Conservation (phyloP, 2,888 invertebrate genomes). For the Cosmia trapezina region DNA sequence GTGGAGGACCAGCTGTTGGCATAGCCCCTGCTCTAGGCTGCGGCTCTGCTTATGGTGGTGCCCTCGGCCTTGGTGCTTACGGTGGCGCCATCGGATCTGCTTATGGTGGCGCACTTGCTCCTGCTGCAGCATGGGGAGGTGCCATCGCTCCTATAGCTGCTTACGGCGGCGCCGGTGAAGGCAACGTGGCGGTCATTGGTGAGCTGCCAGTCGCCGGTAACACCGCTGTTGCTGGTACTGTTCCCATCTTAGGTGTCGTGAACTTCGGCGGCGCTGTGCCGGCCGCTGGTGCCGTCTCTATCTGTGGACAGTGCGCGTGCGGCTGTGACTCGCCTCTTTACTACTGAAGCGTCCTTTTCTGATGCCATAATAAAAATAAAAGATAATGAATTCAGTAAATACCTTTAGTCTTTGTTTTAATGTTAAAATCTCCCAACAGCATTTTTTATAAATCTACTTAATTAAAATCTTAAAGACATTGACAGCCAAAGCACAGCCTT, state of each 20-base stretch:
- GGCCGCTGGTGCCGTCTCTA: conserved; percentile 49
- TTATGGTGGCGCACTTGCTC: conserved; percentile 7
- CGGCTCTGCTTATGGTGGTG: not conserved
- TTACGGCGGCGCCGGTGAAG: conserved; percentile 65
- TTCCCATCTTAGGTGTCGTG: conserved; percentile 73
- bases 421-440: too few relatives aligned
- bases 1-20: not conserved
- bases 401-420: too few relatives aligned
- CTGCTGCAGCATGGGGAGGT: conserved; percentile 2
- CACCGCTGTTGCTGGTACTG: conserved; percentile 43
- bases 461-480: too few relatives aligned
- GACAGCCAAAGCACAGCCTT: too few relatives aligned
- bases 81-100: not conserved
- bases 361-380: too few relatives aligned
- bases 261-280: conserved; percentile 22
- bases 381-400: too few relatives aligned
- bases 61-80: too few relatives aligned
- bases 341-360: conserved; percentile 2
- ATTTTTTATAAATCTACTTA: too few relatives aligned
- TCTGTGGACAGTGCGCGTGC: conserved; percentile 44
- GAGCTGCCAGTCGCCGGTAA: conserved; percentile 57
- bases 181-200: conserved; percentile 69
- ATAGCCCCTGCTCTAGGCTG: too few relatives aligned
- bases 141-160: too few relatives aligned
- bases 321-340: conserved; percentile 26